These are phyloP conservation scores for Pectinophora gossypiella DNA, from an alignment of 1,140 invertebrate genomes.

Conservation along the genomic window DNA sequence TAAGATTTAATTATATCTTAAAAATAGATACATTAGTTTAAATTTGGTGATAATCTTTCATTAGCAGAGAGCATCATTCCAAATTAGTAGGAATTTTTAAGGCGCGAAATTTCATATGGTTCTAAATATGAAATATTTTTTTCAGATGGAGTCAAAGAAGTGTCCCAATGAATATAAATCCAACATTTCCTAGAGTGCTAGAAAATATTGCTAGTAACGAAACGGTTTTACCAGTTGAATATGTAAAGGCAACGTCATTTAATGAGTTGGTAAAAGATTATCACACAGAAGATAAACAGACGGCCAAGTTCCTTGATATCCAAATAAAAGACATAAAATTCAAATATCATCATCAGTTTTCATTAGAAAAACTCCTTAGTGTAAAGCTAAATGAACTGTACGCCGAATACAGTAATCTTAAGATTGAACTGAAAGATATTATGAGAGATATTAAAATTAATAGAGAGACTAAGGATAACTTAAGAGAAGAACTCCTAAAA, in stretches of 20 bases:
- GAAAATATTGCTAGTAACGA: conserved; percentile 29
- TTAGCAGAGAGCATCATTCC: no score
- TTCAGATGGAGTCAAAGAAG: neutral
- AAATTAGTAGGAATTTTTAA: no score
- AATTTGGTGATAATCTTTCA: no score
- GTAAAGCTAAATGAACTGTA: conserved; percentile 36
- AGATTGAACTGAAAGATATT: conserved; percentile 28
- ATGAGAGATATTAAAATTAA: conserved; percentile 38
- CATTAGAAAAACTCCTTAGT: conserved; percentile 43
- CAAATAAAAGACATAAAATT: conserved; percentile 43
- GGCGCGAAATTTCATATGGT: no score
- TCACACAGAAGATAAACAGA: conserved; percentile 1
- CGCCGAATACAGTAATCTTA: conserved; percentile 28
- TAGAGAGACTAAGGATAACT: conserved; percentile 47
- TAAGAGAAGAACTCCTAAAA: conserved; percentile 46
- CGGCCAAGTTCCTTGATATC: conserved; percentile 49
- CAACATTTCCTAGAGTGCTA: conserved; percentile 45
- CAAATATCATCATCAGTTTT: conserved; percentile 47
- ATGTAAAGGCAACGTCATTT: conserved; percentile 40
- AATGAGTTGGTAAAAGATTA: conserved; percentile 29
- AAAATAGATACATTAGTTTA: no score
- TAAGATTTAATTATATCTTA: no score
- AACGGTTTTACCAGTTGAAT: conserved; percentile 30
- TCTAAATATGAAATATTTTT: no score
- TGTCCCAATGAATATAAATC: conserved; percentile 23